Evolutionary conservation across 2,113 vertebrate genomes (phyloP).

Genomic region (Orthonyx spaldingii): DNA sequence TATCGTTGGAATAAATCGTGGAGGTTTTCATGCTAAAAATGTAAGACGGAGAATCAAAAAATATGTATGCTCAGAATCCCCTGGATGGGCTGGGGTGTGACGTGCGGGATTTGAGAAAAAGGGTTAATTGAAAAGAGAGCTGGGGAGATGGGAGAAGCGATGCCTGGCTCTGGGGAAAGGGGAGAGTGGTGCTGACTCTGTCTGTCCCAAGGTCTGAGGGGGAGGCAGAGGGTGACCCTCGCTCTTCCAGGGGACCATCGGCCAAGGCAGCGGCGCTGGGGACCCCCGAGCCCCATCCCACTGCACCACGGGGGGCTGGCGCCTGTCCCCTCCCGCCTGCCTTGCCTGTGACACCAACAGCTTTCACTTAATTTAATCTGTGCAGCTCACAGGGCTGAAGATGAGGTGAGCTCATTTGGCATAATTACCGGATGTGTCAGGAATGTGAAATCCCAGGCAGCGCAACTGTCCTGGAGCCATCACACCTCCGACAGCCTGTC

Average conservation of each 20-base stretch:
- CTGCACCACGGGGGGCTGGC: accelerated
- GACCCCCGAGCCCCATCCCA: not conserved
- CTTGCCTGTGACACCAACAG: not conserved
- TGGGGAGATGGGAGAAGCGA: not conserved
- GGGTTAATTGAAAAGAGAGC: conserved; percentile 25
- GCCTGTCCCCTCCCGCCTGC: not conserved
- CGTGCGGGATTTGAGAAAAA: not conserved
- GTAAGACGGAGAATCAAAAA: not conserved
- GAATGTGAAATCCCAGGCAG: conserved; percentile 56
- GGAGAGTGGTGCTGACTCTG: accelerated
- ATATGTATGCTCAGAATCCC: not conserved
- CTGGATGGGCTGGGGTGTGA: not conserved
- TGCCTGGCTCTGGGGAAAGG: not conserved
- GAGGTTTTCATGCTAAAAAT: not conserved
- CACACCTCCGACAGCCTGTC: conserved; percentile 57
- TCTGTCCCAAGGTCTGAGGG: not conserved
- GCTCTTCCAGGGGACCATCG: not conserved
- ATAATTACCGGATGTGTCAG: conserved; percentile 65
- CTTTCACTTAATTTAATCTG: conserved; percentile 25
- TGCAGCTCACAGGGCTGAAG: conserved; percentile 29
- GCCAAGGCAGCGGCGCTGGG: accelerated
- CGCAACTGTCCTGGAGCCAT: conserved; percentile 52
- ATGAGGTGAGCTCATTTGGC: conserved; percentile 65
- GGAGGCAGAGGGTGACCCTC: not conserved
- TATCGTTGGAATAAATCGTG: not conserved